These are phyloP conservation scores for Iselma pallidipennis DNA, from an alignment of 2,888 invertebrate species.

Conservation along the genomic window DNA sequence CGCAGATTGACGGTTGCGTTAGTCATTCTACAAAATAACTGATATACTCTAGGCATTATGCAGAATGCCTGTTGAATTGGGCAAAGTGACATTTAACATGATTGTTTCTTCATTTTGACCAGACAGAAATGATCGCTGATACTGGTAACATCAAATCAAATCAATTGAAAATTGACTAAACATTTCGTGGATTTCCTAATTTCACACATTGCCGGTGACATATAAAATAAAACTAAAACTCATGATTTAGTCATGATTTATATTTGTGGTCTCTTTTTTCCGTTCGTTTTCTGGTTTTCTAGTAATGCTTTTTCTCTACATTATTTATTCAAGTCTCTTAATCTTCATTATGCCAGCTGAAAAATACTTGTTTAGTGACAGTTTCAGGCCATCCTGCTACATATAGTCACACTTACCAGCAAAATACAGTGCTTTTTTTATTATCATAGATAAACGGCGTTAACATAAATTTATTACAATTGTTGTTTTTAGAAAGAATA, in stretches of 20 bases:
- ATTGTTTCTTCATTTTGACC: too few species aligned
- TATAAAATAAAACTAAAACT: slow-evolving; percentile 21
- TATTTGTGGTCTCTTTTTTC: neutral
- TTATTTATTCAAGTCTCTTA: slow-evolving; percentile 19
- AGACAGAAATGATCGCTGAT: too few species aligned
- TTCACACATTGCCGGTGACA: too few species aligned
- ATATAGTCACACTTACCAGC: slow-evolving; percentile 3
- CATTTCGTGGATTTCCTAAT: too few species aligned
- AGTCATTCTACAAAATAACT: too few species aligned
- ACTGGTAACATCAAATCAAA: too few species aligned
- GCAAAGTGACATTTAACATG: too few species aligned
- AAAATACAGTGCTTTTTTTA: slow-evolving; percentile 10
- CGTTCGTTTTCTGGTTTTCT: neutral
- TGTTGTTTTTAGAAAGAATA: slow-evolving; percentile 17
- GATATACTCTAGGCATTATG: too few species aligned
- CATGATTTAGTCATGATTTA: slow-evolving; percentile 17
- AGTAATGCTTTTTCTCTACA: neutral
- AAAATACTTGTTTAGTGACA: slow-evolving; percentile 24
- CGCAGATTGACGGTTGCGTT: too few species aligned
- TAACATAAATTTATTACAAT: slow-evolving; percentile 17
- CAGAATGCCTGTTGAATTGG: too few species aligned
- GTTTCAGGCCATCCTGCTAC: slow-evolving; percentile 14
- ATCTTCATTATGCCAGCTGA: slow-evolving; percentile 21
- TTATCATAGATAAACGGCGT: slow-evolving; percentile 2
- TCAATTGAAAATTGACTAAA: too few species aligned